A percentile compares a stretch with the other conserved stretches of the same genome.
These are phyloP conservation scores for Malachius bipustulatus DNA, from an alignment of 2,888 invertebrate genomes.

Conservation along the genomic window DNA sequence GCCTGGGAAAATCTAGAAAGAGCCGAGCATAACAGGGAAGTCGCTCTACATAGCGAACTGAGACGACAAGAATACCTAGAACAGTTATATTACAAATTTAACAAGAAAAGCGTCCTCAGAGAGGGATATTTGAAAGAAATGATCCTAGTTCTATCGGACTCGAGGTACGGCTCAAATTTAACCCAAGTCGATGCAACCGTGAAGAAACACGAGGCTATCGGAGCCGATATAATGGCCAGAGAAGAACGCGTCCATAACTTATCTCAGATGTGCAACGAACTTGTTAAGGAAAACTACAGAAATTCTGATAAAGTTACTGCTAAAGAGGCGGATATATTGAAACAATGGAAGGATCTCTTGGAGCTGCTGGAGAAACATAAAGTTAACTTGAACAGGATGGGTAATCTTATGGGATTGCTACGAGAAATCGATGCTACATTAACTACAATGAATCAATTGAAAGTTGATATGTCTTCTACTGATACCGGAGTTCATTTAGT, in stretches of 20 bases:
- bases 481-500: slow-evolving; percentile 89
- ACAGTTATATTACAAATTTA: slow-evolving; percentile 91
- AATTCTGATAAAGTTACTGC: slow-evolving; percentile 65
- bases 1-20: slow-evolving; percentile 89
- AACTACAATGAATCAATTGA: slow-evolving; percentile 71
- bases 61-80: slow-evolving; percentile 86
- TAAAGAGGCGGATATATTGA: slow-evolving; percentile 55
- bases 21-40: slow-evolving; percentile 88
- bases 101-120: slow-evolving; percentile 85
- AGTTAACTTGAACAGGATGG: slow-evolving; percentile 61
- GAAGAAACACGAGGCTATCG: slow-evolving; percentile 97
- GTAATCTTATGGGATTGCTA: slow-evolving; percentile 75
- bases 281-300: slow-evolving; percentile 85
- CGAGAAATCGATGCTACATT: slow-evolving; percentile 85
- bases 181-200: slow-evolving; percentile 93
- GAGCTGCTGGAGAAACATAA: slow-evolving; percentile 75
- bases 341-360: slow-evolving; percentile 78
- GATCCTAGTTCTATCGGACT: slow-evolving; percentile 89
- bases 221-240: slow-evolving; percentile 87
- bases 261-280: slow-evolving; percentile 84
- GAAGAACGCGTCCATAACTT: slow-evolving; percentile 91
- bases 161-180: slow-evolving; percentile 79
- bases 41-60: slow-evolving; percentile 82
- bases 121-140: slow-evolving; percentile 96
- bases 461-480: slow-evolving; percentile 61